Base-by-base conservation (phyloP, 2,113 vertebrate species). In the Oxyruncus cristatus region DNA sequence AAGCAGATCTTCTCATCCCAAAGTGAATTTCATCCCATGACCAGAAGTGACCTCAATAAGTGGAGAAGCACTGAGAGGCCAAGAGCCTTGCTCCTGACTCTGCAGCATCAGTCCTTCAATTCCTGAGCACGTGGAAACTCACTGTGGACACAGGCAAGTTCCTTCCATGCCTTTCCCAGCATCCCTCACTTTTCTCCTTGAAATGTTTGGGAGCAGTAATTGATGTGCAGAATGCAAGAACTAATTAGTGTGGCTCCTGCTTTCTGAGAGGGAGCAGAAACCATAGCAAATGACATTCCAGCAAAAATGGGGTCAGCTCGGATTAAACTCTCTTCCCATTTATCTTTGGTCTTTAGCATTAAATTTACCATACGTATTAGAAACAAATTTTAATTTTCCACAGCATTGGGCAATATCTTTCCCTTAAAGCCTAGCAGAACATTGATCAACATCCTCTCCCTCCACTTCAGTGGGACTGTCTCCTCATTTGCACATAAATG, bases 381-480 rank as follows among this genome's bases (percentile, higher is more conserved):
- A 93, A 96, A 94, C 93, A 95, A 95, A 96, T 97, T 97, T 95
- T 97, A 97, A 97, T 97, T 97, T 97, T 97, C 97, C 97, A 97
- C 97, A 94, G 95, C 96, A 92, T 81, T 97, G 97, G 97, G 88
- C 97, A 97, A 95, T 97, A 96, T 91, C 63, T 93, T 96, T 88
- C 92, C 83, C 95, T 96, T 97, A 96, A 95, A 97, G 95, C 89
- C 95, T 94, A 68, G 88, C 88, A 96, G 94, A 97, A 95, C 89
- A 81, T 92, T 89, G 92, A 92, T 97, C 95, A 97, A 76, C 94
- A 94, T 89, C 88, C 30, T 85, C 76, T 95, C 75, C 89, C 78
- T 95, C 70, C 86, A 50, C 55, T 88, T 96, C 88, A 47, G 80
- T 92, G 58, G 39, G 88, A 87, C 65, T 91, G 47, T 59, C 92